Conservation (phyloP, 2,797 vertebrate genomes). For the Stomatorhinus walkeri region DNA sequence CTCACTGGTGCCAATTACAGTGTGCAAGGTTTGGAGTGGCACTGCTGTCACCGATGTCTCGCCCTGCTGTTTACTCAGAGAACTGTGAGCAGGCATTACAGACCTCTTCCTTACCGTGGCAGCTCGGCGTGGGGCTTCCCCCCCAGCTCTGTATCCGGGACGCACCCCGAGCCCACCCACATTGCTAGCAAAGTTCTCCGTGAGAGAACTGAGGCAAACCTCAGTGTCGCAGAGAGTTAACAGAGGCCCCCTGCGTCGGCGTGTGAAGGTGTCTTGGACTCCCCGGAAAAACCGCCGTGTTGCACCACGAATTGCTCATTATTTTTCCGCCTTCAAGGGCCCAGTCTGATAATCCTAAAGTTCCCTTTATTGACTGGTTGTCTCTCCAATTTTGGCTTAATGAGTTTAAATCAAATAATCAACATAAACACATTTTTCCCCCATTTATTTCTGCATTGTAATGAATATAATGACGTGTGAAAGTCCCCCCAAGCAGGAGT, state of each 20-base stretch:
- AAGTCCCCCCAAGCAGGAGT: neutral
- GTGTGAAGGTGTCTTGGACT: neutral
- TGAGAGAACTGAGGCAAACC: neutral
- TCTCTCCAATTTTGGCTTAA: neutral
- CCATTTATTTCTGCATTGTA: neutral
- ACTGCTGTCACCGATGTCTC: neutral
- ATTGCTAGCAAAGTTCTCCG: neutral
- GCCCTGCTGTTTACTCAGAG: neutral
- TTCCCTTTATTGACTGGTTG: too few species aligned
- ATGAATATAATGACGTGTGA: neutral
- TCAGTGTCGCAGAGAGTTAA: neutral
- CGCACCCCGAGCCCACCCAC: neutral
- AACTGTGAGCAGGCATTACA: neutral
- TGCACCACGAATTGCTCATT: neutral
- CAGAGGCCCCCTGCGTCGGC: neutral
- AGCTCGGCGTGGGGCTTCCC: neutral
- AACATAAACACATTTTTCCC: neutral
- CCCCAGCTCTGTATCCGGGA: neutral
- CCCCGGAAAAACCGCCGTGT: neutral
- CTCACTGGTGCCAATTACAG: neutral
- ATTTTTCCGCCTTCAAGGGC: neutral
- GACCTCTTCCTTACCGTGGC: neutral
- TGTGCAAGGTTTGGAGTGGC: neutral
- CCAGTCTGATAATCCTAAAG: neutral
- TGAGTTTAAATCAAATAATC: neutral